Conservation (phyloP, 2,113 vertebrate genomes). For the Emberiza fucata region DNA sequence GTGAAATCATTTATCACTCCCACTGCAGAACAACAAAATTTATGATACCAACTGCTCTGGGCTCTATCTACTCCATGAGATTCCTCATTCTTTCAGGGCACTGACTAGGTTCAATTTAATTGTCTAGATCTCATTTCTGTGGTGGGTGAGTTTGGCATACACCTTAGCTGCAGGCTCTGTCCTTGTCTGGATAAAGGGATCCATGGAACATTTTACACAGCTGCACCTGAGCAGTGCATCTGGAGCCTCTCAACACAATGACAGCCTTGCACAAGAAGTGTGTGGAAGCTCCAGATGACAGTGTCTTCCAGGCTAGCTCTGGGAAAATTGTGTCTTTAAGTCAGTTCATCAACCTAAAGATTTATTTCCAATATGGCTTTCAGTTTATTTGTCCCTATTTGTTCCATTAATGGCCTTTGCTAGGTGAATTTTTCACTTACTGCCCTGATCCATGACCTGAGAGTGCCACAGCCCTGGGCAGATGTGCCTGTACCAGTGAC, state of each 20-base stretch:
- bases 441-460: neutral
- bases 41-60: neutral
- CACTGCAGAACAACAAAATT: neutral
- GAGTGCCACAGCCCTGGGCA: neutral
- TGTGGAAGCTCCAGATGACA: neutral
- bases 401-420: neutral
- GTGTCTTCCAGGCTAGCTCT: neutral
- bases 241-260: neutral
- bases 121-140: neutral
- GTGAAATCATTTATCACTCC: constrained; percentile 1
- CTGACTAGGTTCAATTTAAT: neutral
- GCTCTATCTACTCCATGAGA: neutral
- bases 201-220: neutral
- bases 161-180: neutral
- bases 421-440: neutral
- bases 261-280: neutral
- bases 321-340: neutral
- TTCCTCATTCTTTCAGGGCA: neutral
- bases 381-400: neutral
- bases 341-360: neutral
- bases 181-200: neutral
- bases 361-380: neutral
- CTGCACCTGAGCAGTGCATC: neutral
- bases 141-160: neutral
- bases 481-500: neutral